Evolutionary conservation across 2,113 vertebrate species (phyloP).

Genomic region (Castor canadensis): DNA sequence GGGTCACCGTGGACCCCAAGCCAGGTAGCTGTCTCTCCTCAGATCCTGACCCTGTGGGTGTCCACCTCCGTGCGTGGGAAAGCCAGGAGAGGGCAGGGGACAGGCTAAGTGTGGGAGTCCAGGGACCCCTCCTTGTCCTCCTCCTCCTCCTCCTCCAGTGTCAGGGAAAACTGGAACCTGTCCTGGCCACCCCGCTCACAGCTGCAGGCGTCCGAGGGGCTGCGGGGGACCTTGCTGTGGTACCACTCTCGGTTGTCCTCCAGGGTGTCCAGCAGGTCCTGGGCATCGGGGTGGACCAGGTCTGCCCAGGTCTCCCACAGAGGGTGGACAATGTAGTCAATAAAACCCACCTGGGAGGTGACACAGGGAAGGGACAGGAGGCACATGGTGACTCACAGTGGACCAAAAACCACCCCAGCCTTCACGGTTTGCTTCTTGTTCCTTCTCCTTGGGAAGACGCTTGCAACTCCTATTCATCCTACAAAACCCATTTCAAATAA

Average conservation of each 20-base stretch:
- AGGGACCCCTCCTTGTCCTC: no score
- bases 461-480: background rate
- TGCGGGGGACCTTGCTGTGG: slow-evolving; percentile 84
- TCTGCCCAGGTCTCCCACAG: slow-evolving; percentile 97
- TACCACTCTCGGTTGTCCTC: slow-evolving; percentile 97
- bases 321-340: slow-evolving; percentile 95
- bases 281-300: slow-evolving; percentile 93
- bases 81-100: no score
- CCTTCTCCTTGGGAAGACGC: background rate
- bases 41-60: no score
- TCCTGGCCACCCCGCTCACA: slow-evolving; percentile 35
- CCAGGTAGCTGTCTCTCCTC: no score
- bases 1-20: background rate
- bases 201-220: background rate
- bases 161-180: no score
- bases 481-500: slow-evolving; percentile 4
- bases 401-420: background rate
- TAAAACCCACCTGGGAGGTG: slow-evolving; percentile 91
- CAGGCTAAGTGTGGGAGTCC: no score
- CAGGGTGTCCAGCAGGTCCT: slow-evolving; percentile 93
- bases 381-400: no score
- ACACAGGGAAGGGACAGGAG: background rate
- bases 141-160: no score
- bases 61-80: no score
- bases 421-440: no score